Percentiles rank a stretch among this genome's conserved stretches.
Conservation (phyloP, 2,113 vertebrate species). For the Axis porcinus region DNA sequence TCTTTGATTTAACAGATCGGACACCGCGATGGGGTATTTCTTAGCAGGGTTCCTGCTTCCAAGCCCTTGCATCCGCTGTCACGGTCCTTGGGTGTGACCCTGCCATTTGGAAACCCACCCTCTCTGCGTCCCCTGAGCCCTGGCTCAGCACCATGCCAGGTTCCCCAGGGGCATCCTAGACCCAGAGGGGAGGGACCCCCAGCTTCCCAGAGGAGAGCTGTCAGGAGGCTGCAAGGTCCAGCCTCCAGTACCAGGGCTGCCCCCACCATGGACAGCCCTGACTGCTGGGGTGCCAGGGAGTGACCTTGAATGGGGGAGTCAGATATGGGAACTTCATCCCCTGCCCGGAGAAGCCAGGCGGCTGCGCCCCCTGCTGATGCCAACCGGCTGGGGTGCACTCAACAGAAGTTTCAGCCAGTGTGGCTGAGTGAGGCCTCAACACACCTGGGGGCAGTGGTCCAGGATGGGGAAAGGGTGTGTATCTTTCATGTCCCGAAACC, state of each 20-base stretch:
- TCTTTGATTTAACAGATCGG: not conserved
- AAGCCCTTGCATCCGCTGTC: not conserved
- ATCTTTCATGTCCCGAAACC: not conserved
- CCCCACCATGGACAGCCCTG: not conserved
- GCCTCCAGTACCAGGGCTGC: not conserved
- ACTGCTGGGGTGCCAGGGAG: not conserved
- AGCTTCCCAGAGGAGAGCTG: not conserved
- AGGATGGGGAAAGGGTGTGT: not conserved
- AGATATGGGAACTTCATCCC: not conserved
- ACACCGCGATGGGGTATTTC: not conserved
- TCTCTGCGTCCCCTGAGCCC: not conserved
- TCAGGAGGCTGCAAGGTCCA: not conserved
- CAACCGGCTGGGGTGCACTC: fast-evolving
- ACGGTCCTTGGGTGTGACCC: not conserved
- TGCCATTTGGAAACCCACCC: not conserved
- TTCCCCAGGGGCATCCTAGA: not conserved
- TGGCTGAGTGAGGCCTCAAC: not conserved
- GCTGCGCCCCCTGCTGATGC: slow-evolving; percentile 41
- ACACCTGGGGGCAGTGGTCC: not conserved
- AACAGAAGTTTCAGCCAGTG: not conserved
- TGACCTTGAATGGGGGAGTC: slow-evolving; percentile 50
- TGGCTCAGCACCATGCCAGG: not conserved
- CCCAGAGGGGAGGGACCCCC: not conserved
- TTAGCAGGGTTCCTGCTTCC: not conserved
- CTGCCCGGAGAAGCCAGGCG: not conserved